These are phyloP conservation scores for Zosterops pallidus DNA, from an alignment of 2,113 vertebrate species.

Conservation along the genomic window DNA sequence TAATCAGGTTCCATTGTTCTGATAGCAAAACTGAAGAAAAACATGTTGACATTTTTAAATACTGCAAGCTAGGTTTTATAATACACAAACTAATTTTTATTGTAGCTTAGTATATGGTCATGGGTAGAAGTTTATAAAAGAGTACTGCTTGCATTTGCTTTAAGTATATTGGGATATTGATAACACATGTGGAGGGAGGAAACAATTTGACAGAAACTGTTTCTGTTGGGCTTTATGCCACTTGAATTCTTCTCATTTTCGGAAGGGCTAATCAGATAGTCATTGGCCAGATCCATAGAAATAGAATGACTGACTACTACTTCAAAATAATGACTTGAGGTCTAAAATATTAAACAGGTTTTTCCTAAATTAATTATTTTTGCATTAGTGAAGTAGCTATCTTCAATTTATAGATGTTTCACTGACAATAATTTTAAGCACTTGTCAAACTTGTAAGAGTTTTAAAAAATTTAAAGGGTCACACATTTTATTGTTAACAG, in stretches of 20 bases:
- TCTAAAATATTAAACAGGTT: background rate
- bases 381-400: background rate
- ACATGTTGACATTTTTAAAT: background rate
- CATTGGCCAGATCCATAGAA: background rate
- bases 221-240: background rate
- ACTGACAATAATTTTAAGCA: background rate
- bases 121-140: background rate
- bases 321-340: background rate
- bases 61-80: background rate
- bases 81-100: background rate
- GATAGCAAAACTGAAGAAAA: background rate
- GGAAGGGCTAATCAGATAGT: background rate
- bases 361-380: background rate
- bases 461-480: background rate
- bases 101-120: background rate
- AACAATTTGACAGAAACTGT: background rate
- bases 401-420: background rate
- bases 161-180: background rate
- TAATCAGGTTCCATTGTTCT: background rate
- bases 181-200: background rate
- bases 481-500: slow-evolving; percentile 58
- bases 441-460: slow-evolving; percentile 17
- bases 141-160: background rate
- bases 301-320: background rate
- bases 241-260: background rate